These are phyloP conservation scores for Brenthis daphne DNA, from an alignment of 2,888 invertebrate genomes.

Conservation along the genomic window DNA sequence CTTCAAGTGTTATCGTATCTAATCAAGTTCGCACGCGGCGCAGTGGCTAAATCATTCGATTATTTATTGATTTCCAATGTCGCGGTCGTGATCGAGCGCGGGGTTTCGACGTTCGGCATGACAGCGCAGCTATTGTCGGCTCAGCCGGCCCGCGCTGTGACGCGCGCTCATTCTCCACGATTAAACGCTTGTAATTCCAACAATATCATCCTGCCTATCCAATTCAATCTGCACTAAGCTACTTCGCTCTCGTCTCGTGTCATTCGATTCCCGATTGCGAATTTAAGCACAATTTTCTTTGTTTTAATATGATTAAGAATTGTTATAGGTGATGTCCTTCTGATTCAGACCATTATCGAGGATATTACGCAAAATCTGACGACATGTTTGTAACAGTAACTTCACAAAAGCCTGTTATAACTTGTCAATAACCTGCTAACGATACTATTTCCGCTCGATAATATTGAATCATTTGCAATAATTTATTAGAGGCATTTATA, in stretches of 20 bases:
- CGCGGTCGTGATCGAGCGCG: conserved; percentile 80
- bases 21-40: conserved; percentile 82
- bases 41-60: conserved; percentile 82
- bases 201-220: conserved; percentile 74
- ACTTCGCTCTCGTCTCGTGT: conserved; percentile 57
- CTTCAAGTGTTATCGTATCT: conserved; percentile 77
- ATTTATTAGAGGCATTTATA: conserved; percentile 14
- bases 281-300: conserved; percentile 47
- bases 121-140: conserved; percentile 75
- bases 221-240: conserved; percentile 66
- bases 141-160: conserved; percentile 56
- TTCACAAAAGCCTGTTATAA: conserved; percentile 14
- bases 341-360: conserved; percentile 38
- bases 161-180: conserved; percentile 71
- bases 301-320: conserved; percentile 37
- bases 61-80: conserved; percentile 82
- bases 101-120: conserved; percentile 71
- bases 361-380: conserved; percentile 9
- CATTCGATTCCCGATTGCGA: conserved; percentile 50
- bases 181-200: conserved; percentile 81
- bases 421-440: conserved; percentile 25
- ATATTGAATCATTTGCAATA: conserved; percentile 13
- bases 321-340: conserved; percentile 34
- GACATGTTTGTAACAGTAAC: conserved; percentile 15
- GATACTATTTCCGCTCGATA: conserved; percentile 19